Evolutionary conservation across 2,113 vertebrate genomes (phyloP).

Genomic region (Lethenteron camtschaticum): DNA sequence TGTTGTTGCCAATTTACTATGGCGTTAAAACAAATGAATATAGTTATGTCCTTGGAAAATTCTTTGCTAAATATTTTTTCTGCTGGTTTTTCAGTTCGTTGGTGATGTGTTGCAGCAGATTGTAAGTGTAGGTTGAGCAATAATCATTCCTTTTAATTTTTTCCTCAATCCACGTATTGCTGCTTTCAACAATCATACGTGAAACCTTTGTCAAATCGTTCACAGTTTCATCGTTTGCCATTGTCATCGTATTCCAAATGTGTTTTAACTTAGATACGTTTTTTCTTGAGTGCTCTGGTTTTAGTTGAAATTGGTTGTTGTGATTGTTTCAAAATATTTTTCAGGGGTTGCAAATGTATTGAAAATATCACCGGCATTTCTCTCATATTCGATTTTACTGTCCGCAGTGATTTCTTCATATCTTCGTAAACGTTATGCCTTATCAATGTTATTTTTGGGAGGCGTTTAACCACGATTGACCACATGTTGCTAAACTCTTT

Average conservation of each 20-base stretch:
- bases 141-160: background rate
- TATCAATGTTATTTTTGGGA: too few relatives aligned
- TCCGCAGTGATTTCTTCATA: too few relatives aligned
- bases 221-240: too few relatives aligned
- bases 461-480: background rate
- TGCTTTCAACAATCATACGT: background rate
- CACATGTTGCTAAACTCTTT: conserved; percentile 6
- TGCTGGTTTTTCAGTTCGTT: background rate
- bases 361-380: too few relatives aligned
- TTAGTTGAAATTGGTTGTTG: too few relatives aligned
- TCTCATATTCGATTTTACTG: too few relatives aligned
- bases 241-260: background rate
- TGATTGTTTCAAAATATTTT: too few relatives aligned
- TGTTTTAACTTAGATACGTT: background rate
- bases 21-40: background rate
- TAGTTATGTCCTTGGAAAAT: background rate
- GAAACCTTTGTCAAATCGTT: background rate
- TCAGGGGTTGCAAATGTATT: too few relatives aligned
- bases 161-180: background rate
- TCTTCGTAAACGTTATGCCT: too few relatives aligned
- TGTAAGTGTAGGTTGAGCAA: background rate
- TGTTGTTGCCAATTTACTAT: background rate
- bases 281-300: accelerated
- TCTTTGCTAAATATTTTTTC: conserved; percentile 5
- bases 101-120: conserved; percentile 3